These are phyloP conservation scores for Pyrocoelia pectoralis DNA, from an alignment of 2,888 invertebrate species.

Conservation along the genomic window DNA sequence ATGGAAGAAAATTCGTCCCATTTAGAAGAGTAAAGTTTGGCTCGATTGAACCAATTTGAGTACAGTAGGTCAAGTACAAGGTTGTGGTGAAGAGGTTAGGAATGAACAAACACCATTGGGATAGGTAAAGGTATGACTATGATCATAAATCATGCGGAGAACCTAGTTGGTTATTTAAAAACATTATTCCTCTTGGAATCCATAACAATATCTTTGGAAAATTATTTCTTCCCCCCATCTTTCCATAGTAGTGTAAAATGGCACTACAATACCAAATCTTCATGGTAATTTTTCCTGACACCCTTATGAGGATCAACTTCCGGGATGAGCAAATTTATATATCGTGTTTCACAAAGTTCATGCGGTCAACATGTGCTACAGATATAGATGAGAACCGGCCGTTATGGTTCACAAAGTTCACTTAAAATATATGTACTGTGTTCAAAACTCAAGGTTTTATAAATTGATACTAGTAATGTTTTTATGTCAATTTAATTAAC, in stretches of 20 bases:
- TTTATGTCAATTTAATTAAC: background rate
- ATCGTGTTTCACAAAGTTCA: conserved; percentile 15
- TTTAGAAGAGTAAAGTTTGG: too few relatives aligned
- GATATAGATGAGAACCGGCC: conserved; percentile 14
- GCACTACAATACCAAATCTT: too few relatives aligned
- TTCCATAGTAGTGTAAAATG: too few relatives aligned
- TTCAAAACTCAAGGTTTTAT: conserved; percentile 11
- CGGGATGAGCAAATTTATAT: conserved; percentile 10
- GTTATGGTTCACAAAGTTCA: conserved; percentile 19
- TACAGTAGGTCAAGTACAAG: conserved; percentile 1
- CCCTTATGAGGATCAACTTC: background rate
- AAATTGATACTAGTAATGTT: background rate
- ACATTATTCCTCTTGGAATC: too few relatives aligned
- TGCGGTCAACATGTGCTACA: conserved; percentile 22
- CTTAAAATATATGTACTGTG: conserved; percentile 17
- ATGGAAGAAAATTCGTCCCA: too few relatives aligned
- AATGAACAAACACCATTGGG: background rate
- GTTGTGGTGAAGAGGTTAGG: background rate
- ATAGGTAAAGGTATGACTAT: too few relatives aligned
- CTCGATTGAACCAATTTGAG: background rate
- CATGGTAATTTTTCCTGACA: too few relatives aligned
- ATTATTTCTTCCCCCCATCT: too few relatives aligned
- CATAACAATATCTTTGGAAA: too few relatives aligned
- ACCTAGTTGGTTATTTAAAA: too few relatives aligned
- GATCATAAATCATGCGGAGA: too few relatives aligned